These are phyloP conservation scores for Galagoides demidoff DNA, from an alignment of 2,797 vertebrate species.

Conservation along the genomic window DNA sequence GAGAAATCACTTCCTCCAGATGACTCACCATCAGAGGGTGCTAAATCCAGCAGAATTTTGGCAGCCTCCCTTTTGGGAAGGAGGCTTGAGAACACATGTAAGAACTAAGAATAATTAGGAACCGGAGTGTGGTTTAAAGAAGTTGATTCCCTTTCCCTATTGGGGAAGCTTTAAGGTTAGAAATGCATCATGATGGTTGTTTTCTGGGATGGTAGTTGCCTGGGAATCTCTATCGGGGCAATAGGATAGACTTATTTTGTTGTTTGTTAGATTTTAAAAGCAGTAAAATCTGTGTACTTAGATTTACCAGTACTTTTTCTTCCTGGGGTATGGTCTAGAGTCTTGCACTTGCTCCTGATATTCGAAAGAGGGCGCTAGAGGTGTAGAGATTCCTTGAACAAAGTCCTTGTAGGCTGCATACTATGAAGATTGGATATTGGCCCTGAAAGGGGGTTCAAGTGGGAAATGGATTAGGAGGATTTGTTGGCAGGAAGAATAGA, in stretches of 20 bases:
- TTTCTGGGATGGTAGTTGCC: not conserved
- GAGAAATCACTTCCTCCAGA: conserved; percentile 36
- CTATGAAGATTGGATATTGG: not conserved
- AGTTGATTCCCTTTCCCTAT: not conserved
- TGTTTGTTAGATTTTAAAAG: conserved; percentile 55
- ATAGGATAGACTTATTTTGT: not conserved
- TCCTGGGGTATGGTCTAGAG: not conserved
- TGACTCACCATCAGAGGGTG: conserved; percentile 28
- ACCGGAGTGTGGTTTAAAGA: not conserved
- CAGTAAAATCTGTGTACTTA: not conserved
- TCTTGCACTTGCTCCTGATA: not conserved
- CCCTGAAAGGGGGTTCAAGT: not conserved
- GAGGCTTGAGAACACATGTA: conserved; percentile 46
- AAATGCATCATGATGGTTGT: not conserved
- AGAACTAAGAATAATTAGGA: conserved; percentile 36
- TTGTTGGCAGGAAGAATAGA: not conserved
- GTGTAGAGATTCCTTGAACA: not conserved
- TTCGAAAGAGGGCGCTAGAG: not conserved
- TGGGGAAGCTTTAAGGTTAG: not conserved
- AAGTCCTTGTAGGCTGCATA: not conserved
- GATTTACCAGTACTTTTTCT: conserved; percentile 13
- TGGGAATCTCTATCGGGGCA: not conserved
- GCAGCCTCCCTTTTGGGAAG: conserved; percentile 19
- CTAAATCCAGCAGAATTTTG: conserved; percentile 62
- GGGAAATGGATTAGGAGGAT: not conserved